phyloP scores from a whole-genome alignment of 1,140 invertebrate species.

The Nephotettix cincticeps region DNA sequence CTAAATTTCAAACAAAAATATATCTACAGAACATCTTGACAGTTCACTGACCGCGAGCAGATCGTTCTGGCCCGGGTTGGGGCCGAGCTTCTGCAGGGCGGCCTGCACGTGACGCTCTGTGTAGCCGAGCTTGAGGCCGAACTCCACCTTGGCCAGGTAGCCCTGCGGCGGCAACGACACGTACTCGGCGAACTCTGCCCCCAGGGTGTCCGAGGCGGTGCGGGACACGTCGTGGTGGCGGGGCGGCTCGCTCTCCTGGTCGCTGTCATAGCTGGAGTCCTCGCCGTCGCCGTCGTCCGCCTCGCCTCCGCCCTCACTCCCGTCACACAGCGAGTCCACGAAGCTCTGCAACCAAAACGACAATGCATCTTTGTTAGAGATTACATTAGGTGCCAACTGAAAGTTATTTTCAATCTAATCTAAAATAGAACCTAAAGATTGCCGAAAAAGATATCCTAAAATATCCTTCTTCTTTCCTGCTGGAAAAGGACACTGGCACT shows the following conservation, averaged over 20 bases:
- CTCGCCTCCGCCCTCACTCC: constrained; percentile 26
- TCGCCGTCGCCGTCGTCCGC: constrained; percentile 59
- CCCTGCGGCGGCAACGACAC: constrained; percentile 48
- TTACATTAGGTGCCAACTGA: no score
- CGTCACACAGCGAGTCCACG: constrained; percentile 35
- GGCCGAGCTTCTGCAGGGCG: constrained; percentile 79
- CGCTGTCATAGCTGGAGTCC: constrained; percentile 86
- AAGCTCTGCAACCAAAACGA: constrained; percentile 34
- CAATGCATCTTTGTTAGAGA: no score
- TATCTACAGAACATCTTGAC: no score
- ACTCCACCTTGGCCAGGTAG: constrained; percentile 64
- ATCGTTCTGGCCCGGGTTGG: constrained; percentile 82
- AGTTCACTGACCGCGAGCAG: constrained; percentile 67
- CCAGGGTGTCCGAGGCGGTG: constrained; percentile 78
- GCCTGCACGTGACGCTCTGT: constrained; percentile 81
- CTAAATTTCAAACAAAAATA: no score
- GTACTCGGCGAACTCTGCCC: constrained; percentile 82
- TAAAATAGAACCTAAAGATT: no score
- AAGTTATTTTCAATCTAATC: no score
- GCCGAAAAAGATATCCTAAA: no score
- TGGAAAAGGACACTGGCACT: no score
- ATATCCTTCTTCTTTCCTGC: no score
- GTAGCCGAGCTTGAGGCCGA: constrained; percentile 88
- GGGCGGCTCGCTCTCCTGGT: constrained; percentile 65
- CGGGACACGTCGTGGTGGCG: constrained; percentile 73